Evolutionary conservation across 1,140 invertebrate species (phyloP), one percentile per base, ranked within the genome.

Genomic region (Melitaea cinxia): DNA sequence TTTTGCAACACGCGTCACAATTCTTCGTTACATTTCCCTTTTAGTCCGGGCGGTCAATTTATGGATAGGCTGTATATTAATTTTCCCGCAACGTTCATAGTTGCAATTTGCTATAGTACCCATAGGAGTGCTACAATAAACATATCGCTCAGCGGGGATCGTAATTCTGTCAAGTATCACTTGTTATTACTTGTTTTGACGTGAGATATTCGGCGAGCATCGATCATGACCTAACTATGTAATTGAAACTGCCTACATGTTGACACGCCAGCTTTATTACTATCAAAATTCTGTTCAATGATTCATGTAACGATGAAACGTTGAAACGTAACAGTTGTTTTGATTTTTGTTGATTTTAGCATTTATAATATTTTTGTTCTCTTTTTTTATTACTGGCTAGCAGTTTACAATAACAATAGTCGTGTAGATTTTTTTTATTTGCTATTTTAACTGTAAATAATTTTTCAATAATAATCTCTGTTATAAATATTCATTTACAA

Each of bases 101-200:
- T 68, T 49, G 73, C 62, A 73, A 70, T 76, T 72, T 68, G 61
- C 68, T 67, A 73, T 77, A 67, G 72, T 69, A 65, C 77, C 72
- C 72, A 71, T 68, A 76, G 70, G 67, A 70, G 57, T 37, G 65
- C 56, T 75, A 65, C 66, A 73, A 75, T 72, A 79, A 79, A 72
- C 72, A 72, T 73, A 82, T 80, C 75, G 75, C 73, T 75, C 77
- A 73, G 66, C 54, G 52, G 65, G 72, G 66, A 72, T 75, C 77
- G 75, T 82, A 82, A 80, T 81, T 85, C 81, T 74, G 75, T 78
- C 81, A 77, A 83, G 74, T 72, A 72, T 63, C 69, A 65, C 54
- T 70, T 63, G 69, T 74, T 70, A 74, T 77, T 71, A 67, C 60
- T 64, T 68, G 70, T 71, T 75, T 66, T 72, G 64, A 72, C 70